Evolutionary conservation across 2,888 invertebrate genomes (phyloP).

Genomic region (Ochropleura leucogaster): DNA sequence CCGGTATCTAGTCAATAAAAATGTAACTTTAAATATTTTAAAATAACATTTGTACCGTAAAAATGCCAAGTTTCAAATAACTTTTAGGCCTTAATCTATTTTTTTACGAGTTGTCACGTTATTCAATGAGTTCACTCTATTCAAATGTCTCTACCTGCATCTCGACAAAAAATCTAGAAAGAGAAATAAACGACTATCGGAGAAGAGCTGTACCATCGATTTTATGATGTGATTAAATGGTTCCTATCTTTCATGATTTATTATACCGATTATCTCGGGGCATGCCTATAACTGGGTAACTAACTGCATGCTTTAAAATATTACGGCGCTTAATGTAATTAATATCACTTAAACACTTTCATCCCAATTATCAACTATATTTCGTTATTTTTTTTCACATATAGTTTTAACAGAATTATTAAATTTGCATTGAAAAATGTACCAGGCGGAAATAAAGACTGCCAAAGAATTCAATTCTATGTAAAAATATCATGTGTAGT

Average conservation of each 20-base stretch:
- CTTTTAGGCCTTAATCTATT: slow-evolving; percentile 20
- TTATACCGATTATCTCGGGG: slow-evolving; percentile 33
- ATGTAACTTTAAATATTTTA: slow-evolving; percentile 12
- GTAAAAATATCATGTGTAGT: background rate
- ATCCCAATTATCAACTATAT: background rate
- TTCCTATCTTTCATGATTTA: slow-evolving; percentile 63
- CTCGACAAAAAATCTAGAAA: slow-evolving; percentile 43
- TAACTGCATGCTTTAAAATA: slow-evolving; percentile 1
- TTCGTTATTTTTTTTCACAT: too few species aligned
- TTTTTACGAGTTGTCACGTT: slow-evolving; percentile 46
- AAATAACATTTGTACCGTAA: slow-evolving; percentile 18
- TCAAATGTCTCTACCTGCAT: slow-evolving; percentile 48
- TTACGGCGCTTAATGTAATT: slow-evolving; percentile 3
- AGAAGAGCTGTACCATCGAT: slow-evolving; percentile 31
- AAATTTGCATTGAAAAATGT: too few species aligned
- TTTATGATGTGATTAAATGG: slow-evolving; percentile 50
- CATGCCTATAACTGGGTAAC: slow-evolving; percentile 27
- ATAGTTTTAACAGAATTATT: too few species aligned
- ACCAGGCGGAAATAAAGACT: background rate
- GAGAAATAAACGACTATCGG: slow-evolving; percentile 11
- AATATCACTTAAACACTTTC: background rate
- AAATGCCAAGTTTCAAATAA: slow-evolving; percentile 4
- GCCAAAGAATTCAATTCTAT: background rate
- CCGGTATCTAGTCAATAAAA: slow-evolving; percentile 38
- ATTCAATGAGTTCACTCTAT: slow-evolving; percentile 17